Evolutionary conservation across 2,797 vertebrate genomes (phyloP).

Genomic region (Cyclura pinguis): DNA sequence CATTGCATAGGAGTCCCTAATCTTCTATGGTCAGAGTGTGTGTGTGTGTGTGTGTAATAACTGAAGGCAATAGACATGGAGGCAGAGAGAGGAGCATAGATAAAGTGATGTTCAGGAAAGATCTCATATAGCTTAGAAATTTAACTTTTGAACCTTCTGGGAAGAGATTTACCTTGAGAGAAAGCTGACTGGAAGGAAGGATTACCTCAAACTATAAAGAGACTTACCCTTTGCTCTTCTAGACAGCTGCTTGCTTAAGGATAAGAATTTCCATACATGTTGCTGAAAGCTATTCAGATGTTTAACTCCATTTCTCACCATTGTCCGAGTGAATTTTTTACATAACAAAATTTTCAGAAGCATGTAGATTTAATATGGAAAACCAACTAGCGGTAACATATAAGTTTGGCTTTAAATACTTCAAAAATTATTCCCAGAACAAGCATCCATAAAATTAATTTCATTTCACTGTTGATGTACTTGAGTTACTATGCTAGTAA

Average conservation of each 20-base stretch:
- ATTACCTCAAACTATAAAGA: slow-evolving; percentile 10
- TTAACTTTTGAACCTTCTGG: slow-evolving; percentile 6
- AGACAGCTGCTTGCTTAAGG: background rate
- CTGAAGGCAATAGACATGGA: slow-evolving; percentile 30
- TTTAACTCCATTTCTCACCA: slow-evolving; percentile 29
- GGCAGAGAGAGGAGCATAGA: slow-evolving; percentile 11
- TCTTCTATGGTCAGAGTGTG: slow-evolving; percentile 3
- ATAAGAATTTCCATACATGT: slow-evolving; percentile 7
- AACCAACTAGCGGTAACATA: background rate
- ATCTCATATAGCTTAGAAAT: background rate
- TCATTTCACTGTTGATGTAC: background rate
- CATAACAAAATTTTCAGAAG: background rate
- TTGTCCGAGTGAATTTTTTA: background rate
- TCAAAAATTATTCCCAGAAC: background rate
- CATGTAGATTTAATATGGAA: background rate
- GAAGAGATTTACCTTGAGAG: background rate
- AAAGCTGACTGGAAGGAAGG: slow-evolving; percentile 2
- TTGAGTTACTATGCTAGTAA: background rate
- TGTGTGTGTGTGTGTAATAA: slow-evolving; percentile 21
- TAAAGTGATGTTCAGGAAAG: slow-evolving; percentile 8
- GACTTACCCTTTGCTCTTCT: background rate
- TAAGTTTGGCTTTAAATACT: background rate
- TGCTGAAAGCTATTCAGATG: slow-evolving; percentile 14
- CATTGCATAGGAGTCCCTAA: slow-evolving; percentile 37
- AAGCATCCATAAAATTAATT: background rate